Conservation (phyloP, 2,888 invertebrate genomes). For the Phragmatobia fuliginosa region DNA sequence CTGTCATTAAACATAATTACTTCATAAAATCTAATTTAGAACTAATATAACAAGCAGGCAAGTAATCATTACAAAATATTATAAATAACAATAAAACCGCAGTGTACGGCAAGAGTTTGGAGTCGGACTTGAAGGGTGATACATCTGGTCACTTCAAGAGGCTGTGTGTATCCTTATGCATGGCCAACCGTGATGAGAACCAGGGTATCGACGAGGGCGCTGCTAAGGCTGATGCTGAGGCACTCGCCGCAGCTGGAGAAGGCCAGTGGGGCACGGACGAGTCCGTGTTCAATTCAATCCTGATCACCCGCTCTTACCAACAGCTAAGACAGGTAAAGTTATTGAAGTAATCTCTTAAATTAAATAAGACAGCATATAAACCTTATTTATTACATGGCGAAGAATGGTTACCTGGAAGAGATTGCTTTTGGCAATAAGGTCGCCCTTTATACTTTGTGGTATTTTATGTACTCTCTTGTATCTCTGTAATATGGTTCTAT, state of each 20-base stretch:
- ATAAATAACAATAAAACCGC: slow-evolving; percentile 26
- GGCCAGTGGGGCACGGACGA: slow-evolving; percentile 97
- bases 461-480: no score
- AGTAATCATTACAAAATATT: slow-evolving; percentile 37
- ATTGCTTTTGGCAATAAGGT: no score
- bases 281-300: slow-evolving; percentile 94
- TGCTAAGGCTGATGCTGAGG: slow-evolving; percentile 94
- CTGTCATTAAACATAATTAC: no score
- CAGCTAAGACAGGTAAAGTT: slow-evolving; percentile 90
- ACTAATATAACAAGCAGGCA: neutral
- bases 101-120: slow-evolving; percentile 94
- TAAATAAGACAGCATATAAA: neutral
- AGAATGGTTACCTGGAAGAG: neutral
- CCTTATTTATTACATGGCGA: neutral
- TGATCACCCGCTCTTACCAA: slow-evolving; percentile 95
- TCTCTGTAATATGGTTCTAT: no score
- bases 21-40: neutral
- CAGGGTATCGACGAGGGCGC: slow-evolving; percentile 93
- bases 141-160: slow-evolving; percentile 98
- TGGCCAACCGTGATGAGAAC: slow-evolving; percentile 96
- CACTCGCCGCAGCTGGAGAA: slow-evolving; percentile 91
- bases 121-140: slow-evolving; percentile 95
- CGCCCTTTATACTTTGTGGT: no score
- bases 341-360: neutral
- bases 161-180: slow-evolving; percentile 94